phyloP scores from a whole-genome alignment of 1,140 invertebrate species.

The Microplitis mediator region DNA sequence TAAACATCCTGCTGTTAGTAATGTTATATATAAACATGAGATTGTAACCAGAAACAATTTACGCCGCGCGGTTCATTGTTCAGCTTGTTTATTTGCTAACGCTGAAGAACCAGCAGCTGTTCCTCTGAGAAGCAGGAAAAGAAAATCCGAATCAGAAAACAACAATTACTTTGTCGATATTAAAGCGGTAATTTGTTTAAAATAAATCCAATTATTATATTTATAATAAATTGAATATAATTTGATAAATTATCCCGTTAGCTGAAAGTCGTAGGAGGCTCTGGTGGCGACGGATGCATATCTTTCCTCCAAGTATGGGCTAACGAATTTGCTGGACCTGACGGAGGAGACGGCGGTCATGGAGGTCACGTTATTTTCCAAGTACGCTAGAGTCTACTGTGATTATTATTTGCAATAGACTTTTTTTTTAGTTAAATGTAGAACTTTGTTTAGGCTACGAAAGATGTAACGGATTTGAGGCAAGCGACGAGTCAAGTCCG shows the following conservation, averaged over 20 bases:
- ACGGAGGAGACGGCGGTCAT: conserved; percentile 95
- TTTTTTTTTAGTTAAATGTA: not conserved
- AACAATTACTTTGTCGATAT: conserved; percentile 73
- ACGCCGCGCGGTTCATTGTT: conserved; percentile 14
- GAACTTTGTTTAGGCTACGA: conserved; percentile 62
- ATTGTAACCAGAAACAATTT: not conserved
- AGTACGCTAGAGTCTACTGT: conserved; percentile 53
- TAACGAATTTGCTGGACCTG: conserved; percentile 90
- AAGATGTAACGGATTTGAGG: conserved; percentile 75
- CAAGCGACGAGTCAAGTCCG: conserved; percentile 67
- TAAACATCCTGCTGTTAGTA: conserved; percentile 11
- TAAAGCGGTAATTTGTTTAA: conserved; percentile 52
- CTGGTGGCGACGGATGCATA: conserved; percentile 90
- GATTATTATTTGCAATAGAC: not conserved
- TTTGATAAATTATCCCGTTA: conserved; percentile 23
- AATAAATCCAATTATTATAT: not conserved
- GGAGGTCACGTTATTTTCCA: conserved; percentile 96
- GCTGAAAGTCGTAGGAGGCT: conserved; percentile 75
- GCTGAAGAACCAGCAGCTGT: conserved; percentile 26
- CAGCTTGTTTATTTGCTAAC: conserved; percentile 28
- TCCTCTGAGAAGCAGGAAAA: conserved; percentile 63
- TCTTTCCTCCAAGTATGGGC: conserved; percentile 80
- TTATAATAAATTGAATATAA: not conserved
- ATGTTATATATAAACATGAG: not conserved
- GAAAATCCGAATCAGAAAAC: conserved; percentile 57